Evolutionary conservation across 2,797 vertebrate genomes (phyloP).

Genomic region (Tolypeutes matacus): DNA sequence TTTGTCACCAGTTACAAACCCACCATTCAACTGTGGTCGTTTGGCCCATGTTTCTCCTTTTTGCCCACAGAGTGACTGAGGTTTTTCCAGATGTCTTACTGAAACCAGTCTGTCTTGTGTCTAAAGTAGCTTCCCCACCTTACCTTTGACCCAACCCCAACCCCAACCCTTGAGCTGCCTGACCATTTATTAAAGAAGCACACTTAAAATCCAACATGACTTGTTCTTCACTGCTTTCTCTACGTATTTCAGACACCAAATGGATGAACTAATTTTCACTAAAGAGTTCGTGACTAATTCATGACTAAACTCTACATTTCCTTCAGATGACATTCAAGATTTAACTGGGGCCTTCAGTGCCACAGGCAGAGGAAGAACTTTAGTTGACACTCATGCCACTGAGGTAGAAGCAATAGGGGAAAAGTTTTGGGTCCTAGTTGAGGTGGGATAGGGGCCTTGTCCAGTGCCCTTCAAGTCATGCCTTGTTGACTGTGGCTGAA

Average conservation of each 20-base stretch:
- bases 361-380: background rate
- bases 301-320: background rate
- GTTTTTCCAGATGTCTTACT: slow-evolving; percentile 4
- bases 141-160: background rate
- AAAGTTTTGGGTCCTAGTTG: background rate
- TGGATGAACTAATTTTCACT: slow-evolving; percentile 38
- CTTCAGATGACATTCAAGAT: background rate
- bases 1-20: background rate
- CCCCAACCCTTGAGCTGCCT: background rate
- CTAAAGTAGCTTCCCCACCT: background rate
- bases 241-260: background rate
- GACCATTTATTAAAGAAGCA: background rate
- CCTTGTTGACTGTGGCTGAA: background rate
- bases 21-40: background rate
- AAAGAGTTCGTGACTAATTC: slow-evolving; percentile 45
- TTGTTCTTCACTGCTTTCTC: background rate
- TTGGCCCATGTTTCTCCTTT: background rate
- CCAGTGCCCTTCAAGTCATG: background rate
- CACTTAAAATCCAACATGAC: background rate
- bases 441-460: background rate
- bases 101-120: background rate
- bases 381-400: slow-evolving; percentile 7
- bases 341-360: background rate
- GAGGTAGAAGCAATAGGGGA: background rate
- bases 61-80: background rate